Percentiles rank a stretch among this genome's conserved stretches.
Evolutionary conservation across 2,888 invertebrate genomes (phyloP).

Genomic region (Anodontia alba): DNA sequence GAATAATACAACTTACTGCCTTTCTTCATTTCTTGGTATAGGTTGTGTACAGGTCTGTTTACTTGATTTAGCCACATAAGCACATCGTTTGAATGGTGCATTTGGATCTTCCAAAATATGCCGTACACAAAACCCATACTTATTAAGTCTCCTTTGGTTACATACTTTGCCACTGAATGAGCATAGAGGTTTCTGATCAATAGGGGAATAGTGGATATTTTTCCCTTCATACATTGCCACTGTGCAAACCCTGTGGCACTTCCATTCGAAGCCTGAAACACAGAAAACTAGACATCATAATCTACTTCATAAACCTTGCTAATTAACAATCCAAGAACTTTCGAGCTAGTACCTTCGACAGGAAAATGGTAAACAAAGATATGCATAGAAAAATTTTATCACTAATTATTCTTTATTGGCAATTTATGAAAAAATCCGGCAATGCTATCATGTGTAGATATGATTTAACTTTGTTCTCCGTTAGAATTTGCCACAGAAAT

Average conservation of each 20-base stretch:
- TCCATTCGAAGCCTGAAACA: slow-evolving; percentile 57
- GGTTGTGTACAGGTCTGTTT: slow-evolving; percentile 85
- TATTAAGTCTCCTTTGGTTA: slow-evolving; percentile 88
- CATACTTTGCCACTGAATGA: slow-evolving; percentile 86
- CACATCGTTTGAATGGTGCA: slow-evolving; percentile 94
- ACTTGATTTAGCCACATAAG: slow-evolving; percentile 87
- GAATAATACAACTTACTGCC: slow-evolving; percentile 82
- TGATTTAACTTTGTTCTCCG: no score
- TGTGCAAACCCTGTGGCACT: slow-evolving; percentile 17
- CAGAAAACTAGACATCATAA: not conserved
- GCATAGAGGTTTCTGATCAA: slow-evolving; percentile 86
- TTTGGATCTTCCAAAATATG: slow-evolving; percentile 94
- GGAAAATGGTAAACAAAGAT: no score
- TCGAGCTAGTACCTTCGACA: no score
- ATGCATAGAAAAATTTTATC: no score
- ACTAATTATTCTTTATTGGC: no score
- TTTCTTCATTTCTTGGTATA: slow-evolving; percentile 85
- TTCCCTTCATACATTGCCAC: slow-evolving; percentile 85
- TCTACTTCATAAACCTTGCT: not conserved
- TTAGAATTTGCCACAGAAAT: no score
- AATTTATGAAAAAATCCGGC: no score
- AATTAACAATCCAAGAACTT: no score
- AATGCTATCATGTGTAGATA: no score
- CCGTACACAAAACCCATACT: slow-evolving; percentile 91
- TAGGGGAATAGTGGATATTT: slow-evolving; percentile 85